Evolutionary conservation across 1,140 invertebrate genomes (phyloP).

Genomic region (Sitobion miscanthi): DNA sequence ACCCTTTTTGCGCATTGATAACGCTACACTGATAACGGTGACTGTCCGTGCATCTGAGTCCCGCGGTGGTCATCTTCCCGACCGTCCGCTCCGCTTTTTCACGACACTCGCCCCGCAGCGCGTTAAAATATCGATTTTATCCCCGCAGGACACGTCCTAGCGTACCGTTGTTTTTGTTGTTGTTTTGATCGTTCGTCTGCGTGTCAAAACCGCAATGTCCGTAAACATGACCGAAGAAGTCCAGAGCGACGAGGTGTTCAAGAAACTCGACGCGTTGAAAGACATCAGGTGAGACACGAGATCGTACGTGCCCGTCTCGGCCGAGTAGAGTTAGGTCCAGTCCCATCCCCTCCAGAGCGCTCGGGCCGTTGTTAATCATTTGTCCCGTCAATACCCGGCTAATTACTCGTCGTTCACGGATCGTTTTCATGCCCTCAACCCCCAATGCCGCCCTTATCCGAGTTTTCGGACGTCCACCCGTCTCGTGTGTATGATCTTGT

Average conservation of each 20-base stretch:
- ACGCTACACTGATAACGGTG: not conserved
- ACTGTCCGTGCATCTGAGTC: not conserved
- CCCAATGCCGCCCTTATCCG: not conserved
- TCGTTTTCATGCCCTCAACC: not conserved
- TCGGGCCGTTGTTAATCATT: not conserved
- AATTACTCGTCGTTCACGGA: not conserved
- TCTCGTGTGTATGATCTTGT: not conserved
- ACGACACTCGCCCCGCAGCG: not conserved
- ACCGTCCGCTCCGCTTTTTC: too few relatives aligned
- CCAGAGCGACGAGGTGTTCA: constrained; percentile 47
- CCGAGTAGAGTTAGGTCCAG: not conserved
- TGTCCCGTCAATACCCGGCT: not conserved
- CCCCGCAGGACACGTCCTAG: not conserved
- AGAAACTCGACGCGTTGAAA: constrained; percentile 50
- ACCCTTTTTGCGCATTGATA: constrained; percentile 21
- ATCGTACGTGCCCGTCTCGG: not conserved
- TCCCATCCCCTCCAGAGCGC: too few relatives aligned
- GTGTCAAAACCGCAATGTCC: not conserved
- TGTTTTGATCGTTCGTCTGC: not conserved
- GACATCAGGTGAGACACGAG: constrained; percentile 31
- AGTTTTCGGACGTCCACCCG: too few relatives aligned
- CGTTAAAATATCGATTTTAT: constrained; percentile 45
- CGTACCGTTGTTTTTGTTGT: constrained; percentile 10
- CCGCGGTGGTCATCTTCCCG: constrained; percentile 41
- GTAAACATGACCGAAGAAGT: constrained; percentile 52